Evolutionary conservation across 2,797 vertebrate genomes (phyloP), one percentile per base, ranked within the genome.

Genomic region (Rhinatrema bivittatum): DNA sequence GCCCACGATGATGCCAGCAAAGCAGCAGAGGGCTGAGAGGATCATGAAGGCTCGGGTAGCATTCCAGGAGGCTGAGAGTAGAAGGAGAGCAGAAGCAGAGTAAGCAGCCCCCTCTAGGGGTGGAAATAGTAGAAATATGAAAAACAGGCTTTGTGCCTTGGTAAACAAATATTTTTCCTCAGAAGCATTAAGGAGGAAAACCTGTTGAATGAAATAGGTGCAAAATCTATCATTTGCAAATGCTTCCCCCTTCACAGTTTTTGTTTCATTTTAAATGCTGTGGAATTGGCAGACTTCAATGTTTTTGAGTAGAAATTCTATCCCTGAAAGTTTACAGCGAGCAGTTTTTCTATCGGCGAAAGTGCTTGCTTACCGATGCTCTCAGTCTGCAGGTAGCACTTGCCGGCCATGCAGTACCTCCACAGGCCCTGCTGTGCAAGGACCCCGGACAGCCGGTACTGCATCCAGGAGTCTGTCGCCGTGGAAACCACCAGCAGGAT

Each of bases 401-500:
- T 93, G 46, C 69, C 79, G 16, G 83, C 78, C 69, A 90, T 79
- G 68, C 90, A 93, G 50, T 90, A 93, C 23, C 88, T 78, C 91
- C 91, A 93, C 25, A 93, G 81, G 16, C 91, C 90, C 73, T 93
- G 91, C 65, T 91, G 89, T 17, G 89, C 88, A 3, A 87, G 86
- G 53, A 82, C 76, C 22, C 91, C 89, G 1, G 88, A 89, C 16
- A 91, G 62, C 13, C 86, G 85, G 55, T 90, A 90, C 60, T 93
- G 90, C 90, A 93, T 90, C 91, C 91, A 93, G 77, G 91, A 91
- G 60, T 93, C 91, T 0, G 90, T 93, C 0, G 85, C 87, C 0
- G 89, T 90, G 62, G 89, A 89, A 43, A 91, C 87, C 35, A 76
- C 72, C 62, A 93, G 44, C n/a, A 93, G 81, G 60, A 93, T 84